Percentiles rank a stretch among this genome's conserved stretches.
Conservation (phyloP, 2,113 vertebrate species). For the Chiloscyllium plagiosum region DNA sequence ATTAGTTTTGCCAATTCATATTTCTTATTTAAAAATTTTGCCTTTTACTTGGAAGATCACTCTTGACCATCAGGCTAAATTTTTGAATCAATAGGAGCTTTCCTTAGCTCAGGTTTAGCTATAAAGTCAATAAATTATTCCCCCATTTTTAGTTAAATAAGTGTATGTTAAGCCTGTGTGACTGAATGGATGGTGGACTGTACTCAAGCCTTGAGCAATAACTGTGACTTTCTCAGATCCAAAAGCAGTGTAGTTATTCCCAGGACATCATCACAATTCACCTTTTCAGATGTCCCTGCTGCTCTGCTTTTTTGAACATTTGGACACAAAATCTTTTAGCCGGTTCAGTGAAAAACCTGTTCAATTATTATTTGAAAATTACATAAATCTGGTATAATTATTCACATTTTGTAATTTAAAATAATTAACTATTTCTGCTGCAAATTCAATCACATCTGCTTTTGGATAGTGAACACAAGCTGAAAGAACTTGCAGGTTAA, state of each 20-base stretch:
- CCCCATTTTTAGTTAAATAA: background rate
- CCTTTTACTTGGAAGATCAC: too few relatives aligned
- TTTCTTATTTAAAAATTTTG: background rate
- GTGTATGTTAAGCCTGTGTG: background rate
- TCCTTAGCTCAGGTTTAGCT: background rate
- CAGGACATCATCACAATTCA: background rate
- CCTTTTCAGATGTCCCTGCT: background rate
- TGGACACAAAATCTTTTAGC: background rate
- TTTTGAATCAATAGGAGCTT: background rate
- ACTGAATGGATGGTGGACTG: background rate
- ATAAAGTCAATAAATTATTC: background rate
- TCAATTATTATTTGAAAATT: background rate
- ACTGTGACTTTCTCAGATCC: background rate
- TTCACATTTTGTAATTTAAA: background rate
- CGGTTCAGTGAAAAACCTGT: background rate
- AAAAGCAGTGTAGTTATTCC: background rate
- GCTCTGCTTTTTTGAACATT: background rate
- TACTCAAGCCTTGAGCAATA: background rate
- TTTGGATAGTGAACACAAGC: background rate
- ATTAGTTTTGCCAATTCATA: background rate
- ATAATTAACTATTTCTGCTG: background rate
- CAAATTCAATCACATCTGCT: background rate
- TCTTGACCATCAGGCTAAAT: background rate
- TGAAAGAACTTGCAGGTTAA: too few relatives aligned
- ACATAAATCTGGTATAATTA: background rate